Conservation (phyloP, 2,888 invertebrate genomes). For the Polydesmus complanatus region DNA sequence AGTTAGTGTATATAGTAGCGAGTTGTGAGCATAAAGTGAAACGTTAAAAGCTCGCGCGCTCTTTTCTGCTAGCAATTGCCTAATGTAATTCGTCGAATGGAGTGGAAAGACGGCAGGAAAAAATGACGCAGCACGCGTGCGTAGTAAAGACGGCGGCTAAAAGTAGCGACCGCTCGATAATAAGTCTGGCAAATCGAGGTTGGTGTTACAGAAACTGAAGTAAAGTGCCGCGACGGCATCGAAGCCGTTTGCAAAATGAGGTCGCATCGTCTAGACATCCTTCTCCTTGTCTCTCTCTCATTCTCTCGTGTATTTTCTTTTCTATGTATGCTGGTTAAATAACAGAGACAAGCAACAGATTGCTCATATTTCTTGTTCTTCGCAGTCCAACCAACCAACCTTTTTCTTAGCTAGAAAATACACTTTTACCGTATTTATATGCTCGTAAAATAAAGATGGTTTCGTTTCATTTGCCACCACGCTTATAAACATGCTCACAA, state of each 20-base stretch:
- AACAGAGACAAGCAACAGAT: background rate
- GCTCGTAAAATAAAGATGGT: background rate
- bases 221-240: background rate
- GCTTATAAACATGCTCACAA: background rate
- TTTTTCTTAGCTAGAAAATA: background rate
- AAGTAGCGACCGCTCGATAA: background rate
- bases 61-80: no score
- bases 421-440: background rate
- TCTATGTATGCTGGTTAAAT: background rate
- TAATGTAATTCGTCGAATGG: no score
- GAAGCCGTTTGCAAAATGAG: background rate
- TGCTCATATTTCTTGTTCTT: background rate
- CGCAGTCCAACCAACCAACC: no score
- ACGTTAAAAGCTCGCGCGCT: no score
- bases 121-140: background rate
- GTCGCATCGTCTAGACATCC: background rate
- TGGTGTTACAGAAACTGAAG: background rate
- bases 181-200: background rate
- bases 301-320: background rate
- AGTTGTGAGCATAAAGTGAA: no score
- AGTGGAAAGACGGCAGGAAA: no score
- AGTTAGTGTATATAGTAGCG: no score
- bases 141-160: background rate
- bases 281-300: background rate
- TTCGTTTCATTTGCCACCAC: background rate